Base-by-base conservation (phyloP, 2,113 vertebrate genomes). In the Eulemur rufifrons region DNA sequence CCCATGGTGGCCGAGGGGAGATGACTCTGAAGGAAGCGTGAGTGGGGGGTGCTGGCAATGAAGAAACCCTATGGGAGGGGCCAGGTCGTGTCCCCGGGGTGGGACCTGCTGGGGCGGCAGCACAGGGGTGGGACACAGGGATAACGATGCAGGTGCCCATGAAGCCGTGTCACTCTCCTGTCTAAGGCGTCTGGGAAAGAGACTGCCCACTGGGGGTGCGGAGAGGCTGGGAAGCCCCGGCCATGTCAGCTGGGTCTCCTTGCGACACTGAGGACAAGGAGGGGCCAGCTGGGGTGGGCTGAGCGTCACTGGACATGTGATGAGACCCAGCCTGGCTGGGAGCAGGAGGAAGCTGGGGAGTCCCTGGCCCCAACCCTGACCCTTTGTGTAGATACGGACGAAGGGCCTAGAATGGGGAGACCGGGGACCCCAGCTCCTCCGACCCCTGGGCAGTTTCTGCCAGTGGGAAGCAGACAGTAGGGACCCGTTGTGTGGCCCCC, bases 211-310 rank as follows among this genome's bases (percentile, higher is more conserved):
- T 61, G 69, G 9, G 39, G n/a, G 15, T 6, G 5, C 8, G 52
- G 45, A 32, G 23, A 34, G 29, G 4, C 39, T 1, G 2, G 6
- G 47, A 13, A 54, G 6, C 45, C 14, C 20, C 6, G 0, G 21
- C 27, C 42, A 45, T 1, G 8, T 1, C 21, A 14, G 6, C 15
- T 39, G 34, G 5, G 61, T 69, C 45, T 32, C 21, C 29, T 18
- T 0, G 21, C 50, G 29, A 47, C 52, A 14, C 21, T 0, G 1
- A 32, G n/a, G 10, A 10, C n/a, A 23, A 21, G 1, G 8, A 5
- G 20, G 34, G 39, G 11, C 18, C 5, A 10, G n/a, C 7, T 34
- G 66, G 63, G 29, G 69, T 25, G 20, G 4, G n/a, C 0, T 32
- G 78, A 50, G 17, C 14, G 13, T 39, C 56, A 15, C 15, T 1